Conservation (phyloP, 1,140 invertebrate species). For the Calephelis virginiensis region DNA sequence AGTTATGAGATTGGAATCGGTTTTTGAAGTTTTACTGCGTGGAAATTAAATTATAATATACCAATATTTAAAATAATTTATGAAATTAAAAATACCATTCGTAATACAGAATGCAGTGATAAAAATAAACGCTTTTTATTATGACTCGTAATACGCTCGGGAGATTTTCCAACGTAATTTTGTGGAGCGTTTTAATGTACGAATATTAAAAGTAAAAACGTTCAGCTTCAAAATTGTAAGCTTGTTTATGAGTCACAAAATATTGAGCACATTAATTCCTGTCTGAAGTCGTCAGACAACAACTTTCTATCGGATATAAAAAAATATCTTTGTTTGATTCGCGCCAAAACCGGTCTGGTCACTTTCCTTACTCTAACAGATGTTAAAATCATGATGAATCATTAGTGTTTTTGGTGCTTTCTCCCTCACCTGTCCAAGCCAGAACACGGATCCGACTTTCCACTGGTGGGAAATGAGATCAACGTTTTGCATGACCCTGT, state of each 20-base stretch:
- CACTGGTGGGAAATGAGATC: slow-evolving; percentile 73
- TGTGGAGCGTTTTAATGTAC: not conserved
- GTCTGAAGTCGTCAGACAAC: slow-evolving; percentile 8
- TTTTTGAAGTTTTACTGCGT: no score
- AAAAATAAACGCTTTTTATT: not conserved
- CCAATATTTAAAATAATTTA: no score
- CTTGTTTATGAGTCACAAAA: slow-evolving; percentile 5
- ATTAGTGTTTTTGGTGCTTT: slow-evolving; percentile 72
- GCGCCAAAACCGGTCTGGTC: slow-evolving; percentile 57
- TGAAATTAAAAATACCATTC: no score
- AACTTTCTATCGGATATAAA: slow-evolving; percentile 18
- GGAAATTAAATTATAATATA: no score
- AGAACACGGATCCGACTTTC: slow-evolving; percentile 75
- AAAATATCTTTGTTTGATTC: slow-evolving; percentile 30
- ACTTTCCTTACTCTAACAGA: slow-evolving; percentile 58
- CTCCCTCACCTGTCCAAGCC: slow-evolving; percentile 71
- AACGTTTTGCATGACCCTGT: slow-evolving; percentile 73
- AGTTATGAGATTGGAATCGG: no score
- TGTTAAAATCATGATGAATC: slow-evolving; percentile 64
- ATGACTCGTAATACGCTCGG: not conserved
- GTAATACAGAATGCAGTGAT: no score
- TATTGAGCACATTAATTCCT: slow-evolving; percentile 6
- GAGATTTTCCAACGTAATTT: not conserved
- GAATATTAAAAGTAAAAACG: not conserved
- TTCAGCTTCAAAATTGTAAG: not conserved